Evolutionary conservation across 2,113 vertebrate species (phyloP).

Genomic region (Gracilinanus agilis): DNA sequence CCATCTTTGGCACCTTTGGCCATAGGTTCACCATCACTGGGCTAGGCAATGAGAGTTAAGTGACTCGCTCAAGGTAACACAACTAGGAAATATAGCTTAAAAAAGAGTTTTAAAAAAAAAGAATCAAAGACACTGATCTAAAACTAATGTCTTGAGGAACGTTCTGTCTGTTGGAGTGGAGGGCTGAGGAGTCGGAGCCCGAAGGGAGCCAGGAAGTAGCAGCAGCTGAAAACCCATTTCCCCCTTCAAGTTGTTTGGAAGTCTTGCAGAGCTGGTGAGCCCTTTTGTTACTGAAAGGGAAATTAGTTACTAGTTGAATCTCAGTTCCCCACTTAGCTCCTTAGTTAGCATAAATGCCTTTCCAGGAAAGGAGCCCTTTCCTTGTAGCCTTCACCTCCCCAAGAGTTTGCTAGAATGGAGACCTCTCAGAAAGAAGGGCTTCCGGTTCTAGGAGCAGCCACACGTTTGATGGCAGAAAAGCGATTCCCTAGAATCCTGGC

Average conservation of each 20-base stretch:
- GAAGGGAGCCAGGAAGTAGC: background rate
- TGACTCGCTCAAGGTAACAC: too few relatives aligned
- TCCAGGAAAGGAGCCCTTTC: background rate
- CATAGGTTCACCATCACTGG: too few relatives aligned
- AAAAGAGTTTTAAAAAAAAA: background rate
- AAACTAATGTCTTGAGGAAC: background rate
- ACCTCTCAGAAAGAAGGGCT: background rate
- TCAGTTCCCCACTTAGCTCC: too few relatives aligned
- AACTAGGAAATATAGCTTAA: too few relatives aligned
- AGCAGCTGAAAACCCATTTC: background rate
- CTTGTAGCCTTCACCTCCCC: background rate
- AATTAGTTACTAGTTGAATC: background rate
- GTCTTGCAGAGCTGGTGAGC: background rate
- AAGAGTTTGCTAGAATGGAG: constrained; percentile 8
- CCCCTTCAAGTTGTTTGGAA: background rate
- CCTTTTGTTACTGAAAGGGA: background rate
- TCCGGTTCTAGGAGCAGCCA: background rate
- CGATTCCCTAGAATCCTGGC: background rate
- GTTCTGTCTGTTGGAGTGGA: background rate
- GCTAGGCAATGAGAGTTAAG: too few relatives aligned
- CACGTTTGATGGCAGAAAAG: background rate
- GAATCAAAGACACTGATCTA: background rate
- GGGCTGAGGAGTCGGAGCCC: background rate
- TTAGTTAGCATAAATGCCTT: background rate
- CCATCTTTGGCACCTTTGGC: too few relatives aligned